Evolutionary conservation across 2,113 vertebrate genomes (phyloP).

Genomic region (Gobio gobio): DNA sequence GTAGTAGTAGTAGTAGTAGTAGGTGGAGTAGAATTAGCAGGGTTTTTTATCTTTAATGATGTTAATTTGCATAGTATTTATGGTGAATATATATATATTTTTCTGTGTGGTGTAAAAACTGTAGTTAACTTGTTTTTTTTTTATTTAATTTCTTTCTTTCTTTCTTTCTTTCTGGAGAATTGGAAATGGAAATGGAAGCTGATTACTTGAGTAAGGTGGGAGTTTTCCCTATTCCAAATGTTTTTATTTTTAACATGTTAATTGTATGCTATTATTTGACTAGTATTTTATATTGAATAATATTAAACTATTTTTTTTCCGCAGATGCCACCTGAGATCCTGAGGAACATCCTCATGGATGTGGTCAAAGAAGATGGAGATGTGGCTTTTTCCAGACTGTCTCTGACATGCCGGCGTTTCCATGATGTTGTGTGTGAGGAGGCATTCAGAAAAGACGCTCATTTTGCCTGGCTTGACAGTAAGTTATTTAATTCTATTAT

Average conservation of each 20-base stretch:
- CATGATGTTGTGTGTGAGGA: neutral
- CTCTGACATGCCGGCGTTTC: neutral
- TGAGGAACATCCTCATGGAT: neutral
- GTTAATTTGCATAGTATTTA: neutral
- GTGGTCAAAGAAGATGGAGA: neutral
- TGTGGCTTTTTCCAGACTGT: neutral
- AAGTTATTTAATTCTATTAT: neutral
- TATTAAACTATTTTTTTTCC: neutral
- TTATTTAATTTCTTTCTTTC: no score
- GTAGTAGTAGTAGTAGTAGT: no score
- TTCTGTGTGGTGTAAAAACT: neutral
- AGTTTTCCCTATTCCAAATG: neutral
- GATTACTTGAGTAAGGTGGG: neutral
- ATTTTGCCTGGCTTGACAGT: neutral
- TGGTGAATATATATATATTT: neutral
- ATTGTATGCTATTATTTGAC: neutral
- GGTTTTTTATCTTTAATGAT: neutral
- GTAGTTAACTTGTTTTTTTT: neutral
- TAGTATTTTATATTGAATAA: neutral
- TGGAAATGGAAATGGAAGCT: neutral
- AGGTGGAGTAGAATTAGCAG: neutral
- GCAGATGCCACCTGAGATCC: neutral
- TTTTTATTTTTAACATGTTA: neutral
- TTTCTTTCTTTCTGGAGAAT: neutral
- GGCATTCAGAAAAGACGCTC: neutral